These are phyloP conservation scores for Numenius phaeopus DNA, from an alignment of 2,797 vertebrate genomes.

Conservation along the genomic window DNA sequence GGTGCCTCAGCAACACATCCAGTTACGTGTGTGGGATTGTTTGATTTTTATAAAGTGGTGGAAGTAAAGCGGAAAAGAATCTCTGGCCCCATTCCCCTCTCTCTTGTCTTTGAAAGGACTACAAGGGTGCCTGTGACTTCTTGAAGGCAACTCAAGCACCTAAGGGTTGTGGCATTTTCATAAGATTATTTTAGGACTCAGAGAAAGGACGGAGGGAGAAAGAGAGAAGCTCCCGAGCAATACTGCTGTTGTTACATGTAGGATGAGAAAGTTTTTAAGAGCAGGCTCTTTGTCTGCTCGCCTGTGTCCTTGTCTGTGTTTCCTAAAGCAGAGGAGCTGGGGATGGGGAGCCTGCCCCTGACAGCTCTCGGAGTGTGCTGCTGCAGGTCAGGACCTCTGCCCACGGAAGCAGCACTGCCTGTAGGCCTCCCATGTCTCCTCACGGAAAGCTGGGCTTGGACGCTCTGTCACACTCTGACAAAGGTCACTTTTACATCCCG, in stretches of 20 bases:
- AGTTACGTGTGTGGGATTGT: not conserved
- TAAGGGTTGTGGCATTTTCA: conserved; percentile 5
- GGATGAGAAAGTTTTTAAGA: not conserved
- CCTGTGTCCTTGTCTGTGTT: not conserved
- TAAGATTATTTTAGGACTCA: not conserved
- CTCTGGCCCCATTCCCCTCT: not conserved
- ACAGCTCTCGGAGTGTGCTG: not conserved
- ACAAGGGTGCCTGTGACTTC: not conserved
- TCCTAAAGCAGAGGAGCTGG: not conserved
- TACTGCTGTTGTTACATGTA: not conserved
- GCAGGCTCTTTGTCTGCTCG: not conserved
- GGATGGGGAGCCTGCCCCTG: conserved; percentile 15
- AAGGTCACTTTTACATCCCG: conserved; percentile 58
- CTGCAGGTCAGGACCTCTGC: conserved; percentile 69
- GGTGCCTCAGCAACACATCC: not conserved
- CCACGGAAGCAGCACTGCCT: conserved; percentile 29
- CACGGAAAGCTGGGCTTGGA: not conserved
- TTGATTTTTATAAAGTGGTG: not conserved
- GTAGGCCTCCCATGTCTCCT: conserved; percentile 40
- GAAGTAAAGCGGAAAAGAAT: not conserved
- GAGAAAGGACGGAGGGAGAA: not conserved
- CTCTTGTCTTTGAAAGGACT: not conserved
- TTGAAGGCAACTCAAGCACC: not conserved
- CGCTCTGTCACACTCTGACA: conserved; percentile 43
- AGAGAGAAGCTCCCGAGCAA: not conserved